Conservation (phyloP, 2,113 vertebrate genomes). For the Puffinus mauretanicus region DNA sequence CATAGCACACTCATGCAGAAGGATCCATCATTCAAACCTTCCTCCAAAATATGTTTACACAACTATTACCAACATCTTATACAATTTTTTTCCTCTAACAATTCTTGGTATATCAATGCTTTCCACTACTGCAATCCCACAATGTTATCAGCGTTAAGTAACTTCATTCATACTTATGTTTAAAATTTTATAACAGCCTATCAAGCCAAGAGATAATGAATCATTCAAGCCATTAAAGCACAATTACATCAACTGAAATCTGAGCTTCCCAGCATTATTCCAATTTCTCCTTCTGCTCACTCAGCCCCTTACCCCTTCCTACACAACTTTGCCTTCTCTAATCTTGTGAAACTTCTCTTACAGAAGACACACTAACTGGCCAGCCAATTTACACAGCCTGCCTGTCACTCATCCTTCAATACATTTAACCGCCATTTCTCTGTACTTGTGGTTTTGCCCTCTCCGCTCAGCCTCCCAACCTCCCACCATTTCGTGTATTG, state of each 20-base stretch:
- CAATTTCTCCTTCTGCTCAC: background rate
- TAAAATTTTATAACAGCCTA: background rate
- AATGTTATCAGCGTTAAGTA: background rate
- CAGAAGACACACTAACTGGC: background rate
- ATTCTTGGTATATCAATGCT: background rate
- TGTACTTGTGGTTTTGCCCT: background rate
- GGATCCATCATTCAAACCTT: background rate
- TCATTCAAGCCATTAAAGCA: background rate
- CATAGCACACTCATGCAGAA: background rate
- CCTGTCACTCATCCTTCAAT: background rate
- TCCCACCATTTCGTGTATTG: background rate
- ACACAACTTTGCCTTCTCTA: background rate
- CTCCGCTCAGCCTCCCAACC: background rate
- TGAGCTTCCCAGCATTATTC: background rate
- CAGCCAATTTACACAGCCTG: background rate
- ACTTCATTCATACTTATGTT: background rate
- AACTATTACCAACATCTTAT: background rate
- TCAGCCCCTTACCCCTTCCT: background rate
- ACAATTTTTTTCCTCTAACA: background rate
- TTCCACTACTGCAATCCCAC: background rate
- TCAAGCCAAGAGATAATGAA: background rate
- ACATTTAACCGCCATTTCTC: background rate
- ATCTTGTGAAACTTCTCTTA: background rate
- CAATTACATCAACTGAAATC: constrained; percentile 1
- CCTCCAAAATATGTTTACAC: background rate